These are phyloP conservation scores for Lathamus discolor DNA, from an alignment of 2,113 vertebrate genomes.

Conservation along the genomic window DNA sequence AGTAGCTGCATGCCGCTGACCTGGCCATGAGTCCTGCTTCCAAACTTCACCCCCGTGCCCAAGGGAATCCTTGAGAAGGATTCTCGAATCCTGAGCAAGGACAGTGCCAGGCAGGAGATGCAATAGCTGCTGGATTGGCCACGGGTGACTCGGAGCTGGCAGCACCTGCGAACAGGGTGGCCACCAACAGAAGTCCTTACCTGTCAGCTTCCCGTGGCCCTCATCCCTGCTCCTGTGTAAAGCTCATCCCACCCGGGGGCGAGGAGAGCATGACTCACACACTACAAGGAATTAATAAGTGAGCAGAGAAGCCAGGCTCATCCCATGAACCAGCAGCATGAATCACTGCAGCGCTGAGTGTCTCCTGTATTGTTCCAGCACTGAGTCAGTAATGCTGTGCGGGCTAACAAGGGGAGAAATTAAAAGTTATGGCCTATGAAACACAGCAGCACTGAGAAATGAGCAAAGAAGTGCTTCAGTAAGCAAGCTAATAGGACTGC, in stretches of 20 bases:
- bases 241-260: slow-evolving; percentile 27
- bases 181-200: neutral
- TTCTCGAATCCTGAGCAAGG: rapidly evolving
- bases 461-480: neutral
- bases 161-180: neutral
- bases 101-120: neutral
- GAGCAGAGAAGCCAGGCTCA: slow-evolving; percentile 21
- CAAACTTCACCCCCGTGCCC: neutral
- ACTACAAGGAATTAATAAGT: slow-evolving; percentile 6
- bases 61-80: neutral
- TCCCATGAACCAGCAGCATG: slow-evolving; percentile 4
- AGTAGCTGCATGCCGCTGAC: neutral
- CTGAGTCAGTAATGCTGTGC: slow-evolving; percentile 45
- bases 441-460: neutral
- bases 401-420: neutral
- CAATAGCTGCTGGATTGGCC: rapidly evolving
- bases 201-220: neutral
- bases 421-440: neutral
- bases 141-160: neutral
- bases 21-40: neutral
- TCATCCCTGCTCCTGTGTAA: neutral
- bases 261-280: slow-evolving; percentile 46
- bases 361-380: neutral
- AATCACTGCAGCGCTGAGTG: slow-evolving; percentile 25
- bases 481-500: slow-evolving; percentile 8